These are phyloP conservation scores for Chrysina gloriosa DNA, from an alignment of 2,888 invertebrate species.

Conservation along the genomic window DNA sequence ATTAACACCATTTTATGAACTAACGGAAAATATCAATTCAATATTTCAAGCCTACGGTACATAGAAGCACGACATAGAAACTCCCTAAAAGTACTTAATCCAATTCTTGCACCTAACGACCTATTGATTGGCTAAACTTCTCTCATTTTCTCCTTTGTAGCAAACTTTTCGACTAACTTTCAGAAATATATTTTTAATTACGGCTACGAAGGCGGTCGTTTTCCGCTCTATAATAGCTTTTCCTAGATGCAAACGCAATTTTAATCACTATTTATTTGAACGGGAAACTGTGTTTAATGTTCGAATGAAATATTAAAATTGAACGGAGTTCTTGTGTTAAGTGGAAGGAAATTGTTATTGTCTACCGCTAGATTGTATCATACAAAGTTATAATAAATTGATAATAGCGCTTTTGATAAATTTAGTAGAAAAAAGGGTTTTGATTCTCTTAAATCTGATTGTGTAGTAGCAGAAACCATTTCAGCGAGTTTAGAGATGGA, in stretches of 20 bases:
- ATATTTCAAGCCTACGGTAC: neutral
- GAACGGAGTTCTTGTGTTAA: no score
- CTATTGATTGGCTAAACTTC: slow-evolving; percentile 32
- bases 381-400: no score
- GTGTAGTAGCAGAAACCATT: no score
- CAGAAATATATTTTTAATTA: slow-evolving; percentile 17
- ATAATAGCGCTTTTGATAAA: no score
- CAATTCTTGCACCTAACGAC: slow-evolving; percentile 27
- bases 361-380: no score
- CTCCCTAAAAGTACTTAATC: neutral
- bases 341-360: no score
- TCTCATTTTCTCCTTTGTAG: slow-evolving; percentile 11
- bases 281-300: neutral
- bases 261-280: neutral
- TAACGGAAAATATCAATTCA: no score
- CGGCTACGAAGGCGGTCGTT: neutral
- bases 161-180: slow-evolving; percentile 7
- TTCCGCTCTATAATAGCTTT: neutral
- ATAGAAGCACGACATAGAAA: neutral
- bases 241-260: neutral
- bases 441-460: no score
- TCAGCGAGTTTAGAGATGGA: no score
- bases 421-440: no score
- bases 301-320: neutral
- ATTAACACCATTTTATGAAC: no score